Evolutionary conservation across 2,888 invertebrate species (phyloP), one percentile per base, ranked within the genome.

Genomic region (Eremobia ochroleuca): DNA sequence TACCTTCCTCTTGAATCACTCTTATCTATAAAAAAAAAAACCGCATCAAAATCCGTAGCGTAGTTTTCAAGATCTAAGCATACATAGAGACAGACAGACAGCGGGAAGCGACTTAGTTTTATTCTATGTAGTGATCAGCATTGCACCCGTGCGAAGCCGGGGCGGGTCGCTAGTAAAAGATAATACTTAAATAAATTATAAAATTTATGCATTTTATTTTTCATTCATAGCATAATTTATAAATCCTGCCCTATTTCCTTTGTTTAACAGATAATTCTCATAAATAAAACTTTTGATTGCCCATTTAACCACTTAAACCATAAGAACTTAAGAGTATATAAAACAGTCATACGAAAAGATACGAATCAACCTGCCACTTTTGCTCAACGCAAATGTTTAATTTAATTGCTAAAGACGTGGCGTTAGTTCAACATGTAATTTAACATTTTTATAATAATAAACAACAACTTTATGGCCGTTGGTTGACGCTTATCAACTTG

Each of bases 371-470:
- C 66, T 67, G 69, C 37, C 87, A 84, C 64, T 74, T 87, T 40
- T 37, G n/a, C 52, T 66, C 62, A 64, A 64, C 62, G 69, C 31
- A 59, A 25, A 65, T 70, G 83, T 40, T 72, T 75, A 87, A 69
- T 79, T 84, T 74, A 70, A 79, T 73, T 31, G 31, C 49, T 65
- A 59, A 79, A 89, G 90, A 79, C 88, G 83, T 84, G 89, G 89
- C 90, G 92, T 93, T 92, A 92, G 92, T 86, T 76, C 69, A 77
- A 88, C 90, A 83, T 91, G 92, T 91, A 90, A 90, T 92, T 93
- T 90, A 88, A 85, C 90, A 92, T 93, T 94, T 93, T 94, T 90
- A 91, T 91, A 92, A 90, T 89, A 87, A 88, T 92, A 93, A 91
- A 91, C 90, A 92, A 87, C 90, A 64, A 73, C 88, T 91, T 91